Evolutionary conservation across 1,140 invertebrate genomes (phyloP).

Genomic region (Chlorops oryzae): DNA sequence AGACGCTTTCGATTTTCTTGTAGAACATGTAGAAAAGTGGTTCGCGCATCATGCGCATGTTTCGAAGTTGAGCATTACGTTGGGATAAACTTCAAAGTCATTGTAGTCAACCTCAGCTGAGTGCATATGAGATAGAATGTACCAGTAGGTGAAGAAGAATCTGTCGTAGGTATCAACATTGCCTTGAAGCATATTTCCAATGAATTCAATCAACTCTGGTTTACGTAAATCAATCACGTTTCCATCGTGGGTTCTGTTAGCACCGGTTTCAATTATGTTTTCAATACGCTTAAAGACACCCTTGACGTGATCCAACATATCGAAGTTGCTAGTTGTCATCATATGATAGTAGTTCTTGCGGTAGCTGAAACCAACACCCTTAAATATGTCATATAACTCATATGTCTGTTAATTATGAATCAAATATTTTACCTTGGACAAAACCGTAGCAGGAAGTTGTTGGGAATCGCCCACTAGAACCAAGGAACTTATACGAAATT

Average conservation of each 20-base stretch:
- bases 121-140: background rate
- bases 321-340: slow-evolving; percentile 32
- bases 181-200: slow-evolving; percentile 17
- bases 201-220: slow-evolving; percentile 54
- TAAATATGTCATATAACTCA: no score
- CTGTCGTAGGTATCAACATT: background rate
- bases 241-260: slow-evolving; percentile 49
- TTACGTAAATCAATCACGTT: slow-evolving; percentile 51
- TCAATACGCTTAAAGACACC: slow-evolving; percentile 58
- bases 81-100: background rate
- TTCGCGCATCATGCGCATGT: no score
- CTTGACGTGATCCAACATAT: slow-evolving; percentile 28
- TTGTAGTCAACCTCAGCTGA: background rate
- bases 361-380: slow-evolving; percentile 59
- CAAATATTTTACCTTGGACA: slow-evolving; percentile 69
- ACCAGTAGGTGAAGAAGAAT: no score
- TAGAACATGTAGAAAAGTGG: background rate
- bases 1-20: slow-evolving; percentile 39
- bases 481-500: slow-evolving; percentile 63
- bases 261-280: slow-evolving; percentile 58
- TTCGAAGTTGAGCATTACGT: no score
- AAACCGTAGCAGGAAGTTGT: slow-evolving; percentile 77
- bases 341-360: slow-evolving; percentile 48
- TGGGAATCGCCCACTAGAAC: slow-evolving; percentile 84
- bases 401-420: no score